phyloP scores from a whole-genome alignment of 2,888 invertebrate species.

The Drosophila sordidapex region DNA sequence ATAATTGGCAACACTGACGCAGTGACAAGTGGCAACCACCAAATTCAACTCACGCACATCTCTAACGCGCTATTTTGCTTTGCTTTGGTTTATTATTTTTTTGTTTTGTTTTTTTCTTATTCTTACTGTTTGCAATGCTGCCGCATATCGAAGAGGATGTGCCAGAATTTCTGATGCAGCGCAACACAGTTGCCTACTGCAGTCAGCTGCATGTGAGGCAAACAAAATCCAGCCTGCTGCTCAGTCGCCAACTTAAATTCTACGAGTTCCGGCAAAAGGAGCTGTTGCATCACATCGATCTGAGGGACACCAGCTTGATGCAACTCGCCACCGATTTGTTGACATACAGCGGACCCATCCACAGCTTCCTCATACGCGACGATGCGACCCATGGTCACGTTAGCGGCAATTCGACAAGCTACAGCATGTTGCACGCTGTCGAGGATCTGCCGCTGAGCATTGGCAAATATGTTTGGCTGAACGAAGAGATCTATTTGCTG shows the following conservation, averaged over 20 bases:
- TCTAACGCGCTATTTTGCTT: slow-evolving; percentile 12
- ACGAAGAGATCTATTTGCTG: slow-evolving; percentile 70
- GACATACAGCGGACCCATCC: slow-evolving; percentile 64
- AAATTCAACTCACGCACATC: slow-evolving; percentile 8
- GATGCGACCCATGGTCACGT: slow-evolving; percentile 19
- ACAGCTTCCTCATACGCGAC: slow-evolving; percentile 54
- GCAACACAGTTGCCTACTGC: slow-evolving; percentile 49
- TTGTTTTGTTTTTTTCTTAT: neutral
- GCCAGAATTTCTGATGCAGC: slow-evolving; percentile 58
- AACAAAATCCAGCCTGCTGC: slow-evolving; percentile 54
- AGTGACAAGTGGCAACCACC: neutral
- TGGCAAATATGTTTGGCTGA: slow-evolving; percentile 80
- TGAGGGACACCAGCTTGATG: slow-evolving; percentile 55
- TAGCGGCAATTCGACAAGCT: slow-evolving; percentile 28
- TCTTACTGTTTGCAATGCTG: slow-evolving; percentile 37
- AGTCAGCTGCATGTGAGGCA: slow-evolving; percentile 42
- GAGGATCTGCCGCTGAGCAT: slow-evolving; percentile 62
- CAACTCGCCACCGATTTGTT: slow-evolving; percentile 33
- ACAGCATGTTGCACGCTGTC: slow-evolving; percentile 51
- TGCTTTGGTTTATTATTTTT: slow-evolving; percentile 7
- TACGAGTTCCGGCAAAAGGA: slow-evolving; percentile 77
- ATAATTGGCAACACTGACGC: neutral
- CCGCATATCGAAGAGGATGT: slow-evolving; percentile 52
- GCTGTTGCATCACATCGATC: slow-evolving; percentile 70
- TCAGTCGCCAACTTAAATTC: slow-evolving; percentile 72